Evolutionary conservation across 2,888 invertebrate genomes (phyloP).

Genomic region (Trichopria drosophilae): DNA sequence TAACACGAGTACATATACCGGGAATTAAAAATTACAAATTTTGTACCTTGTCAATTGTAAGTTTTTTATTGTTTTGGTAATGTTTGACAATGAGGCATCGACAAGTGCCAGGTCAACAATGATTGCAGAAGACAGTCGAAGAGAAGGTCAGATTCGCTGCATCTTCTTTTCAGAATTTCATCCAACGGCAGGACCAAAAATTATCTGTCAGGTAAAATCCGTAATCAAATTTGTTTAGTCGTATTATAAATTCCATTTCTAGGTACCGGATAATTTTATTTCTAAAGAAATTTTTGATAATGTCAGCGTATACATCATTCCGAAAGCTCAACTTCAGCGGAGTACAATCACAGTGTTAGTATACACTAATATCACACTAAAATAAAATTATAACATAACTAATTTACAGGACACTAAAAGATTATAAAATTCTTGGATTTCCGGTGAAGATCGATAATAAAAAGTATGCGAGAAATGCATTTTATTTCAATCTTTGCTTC

Average conservation of each 20-base stretch:
- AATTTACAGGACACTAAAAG: constrained; percentile 67
- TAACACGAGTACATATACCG: too few species aligned
- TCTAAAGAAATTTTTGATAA: constrained; percentile 93
- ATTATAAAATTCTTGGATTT: constrained; percentile 89
- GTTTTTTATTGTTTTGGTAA: too few species aligned
- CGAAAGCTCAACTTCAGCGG: constrained; percentile 87
- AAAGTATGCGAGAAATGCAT: constrained; percentile 90
- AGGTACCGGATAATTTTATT: constrained; percentile 88
- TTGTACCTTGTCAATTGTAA: too few species aligned
- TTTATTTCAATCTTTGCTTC: constrained; percentile 93
- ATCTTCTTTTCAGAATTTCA: constrained; percentile 82
- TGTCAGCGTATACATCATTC: constrained; percentile 92
- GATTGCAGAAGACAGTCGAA: constrained; percentile 60
- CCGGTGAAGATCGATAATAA: constrained; percentile 87
- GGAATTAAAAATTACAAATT: too few species aligned
- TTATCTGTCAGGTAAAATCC: constrained; percentile 76
- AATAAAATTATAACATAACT: constrained; percentile 12
- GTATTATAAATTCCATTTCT: constrained; percentile 41
- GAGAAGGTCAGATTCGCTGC: constrained; percentile 77
- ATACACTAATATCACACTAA: constrained; percentile 10
- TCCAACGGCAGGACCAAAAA: constrained; percentile 79
- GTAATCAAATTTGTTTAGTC: constrained; percentile 7
- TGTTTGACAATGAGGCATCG: too few species aligned
- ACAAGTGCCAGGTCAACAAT: too few species aligned
- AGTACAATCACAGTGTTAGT: constrained; percentile 89